Base-by-base conservation (phyloP, 2,888 invertebrate species). In the Abrostola triplasia region DNA sequence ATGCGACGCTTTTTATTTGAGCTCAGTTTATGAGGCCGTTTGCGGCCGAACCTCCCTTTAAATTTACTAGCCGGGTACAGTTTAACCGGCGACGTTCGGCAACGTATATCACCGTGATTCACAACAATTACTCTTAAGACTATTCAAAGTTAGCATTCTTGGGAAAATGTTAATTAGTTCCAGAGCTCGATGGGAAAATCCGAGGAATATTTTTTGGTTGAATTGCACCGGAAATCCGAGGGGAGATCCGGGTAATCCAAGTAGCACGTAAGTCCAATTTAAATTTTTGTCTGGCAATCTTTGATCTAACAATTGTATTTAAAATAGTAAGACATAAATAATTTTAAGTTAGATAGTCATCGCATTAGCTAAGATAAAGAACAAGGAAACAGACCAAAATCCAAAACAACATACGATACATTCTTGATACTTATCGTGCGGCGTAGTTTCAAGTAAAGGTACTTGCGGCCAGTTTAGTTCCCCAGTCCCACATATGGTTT, bases 151-250 rank as follows among this genome's bases (percentile, higher is more conserved):
- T 52, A 36, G 64, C 47, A 76, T 78, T 67, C 75, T 77, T 84
- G 77, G 77, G 79, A 76, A 84, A 87, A 89, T 88, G 83, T 88
- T 89, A 90, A 90, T 90, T 88, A 88, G 85, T 84, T 82, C 65
- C 80, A 81, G 84, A 37, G 36, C 59, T 65, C 56, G 36, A 54
- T 60, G 50, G 55, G 61, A 38, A 58, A 69, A 55, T 44, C 36
- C 24, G 44, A 24, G 47, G 13, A n/a, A 49, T 6, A 59, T 62
- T 63, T 76, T 76, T 59, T 60, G 72, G 56, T 60, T 52, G 44
- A 44, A 49, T 52, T 69, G 60, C 58, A 71, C 37, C 0, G 38
- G 12, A 12, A 11, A 13, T 36, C 36, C 35, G 35, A 40, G 41
- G 54, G 53, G 53, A 40, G 41, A 48, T 37, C 36, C 36, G 54